A percentile compares a stretch with the other conserved stretches of the same genome.
Conservation (phyloP, 2,797 vertebrate species). For the Halcyon badia region DNA sequence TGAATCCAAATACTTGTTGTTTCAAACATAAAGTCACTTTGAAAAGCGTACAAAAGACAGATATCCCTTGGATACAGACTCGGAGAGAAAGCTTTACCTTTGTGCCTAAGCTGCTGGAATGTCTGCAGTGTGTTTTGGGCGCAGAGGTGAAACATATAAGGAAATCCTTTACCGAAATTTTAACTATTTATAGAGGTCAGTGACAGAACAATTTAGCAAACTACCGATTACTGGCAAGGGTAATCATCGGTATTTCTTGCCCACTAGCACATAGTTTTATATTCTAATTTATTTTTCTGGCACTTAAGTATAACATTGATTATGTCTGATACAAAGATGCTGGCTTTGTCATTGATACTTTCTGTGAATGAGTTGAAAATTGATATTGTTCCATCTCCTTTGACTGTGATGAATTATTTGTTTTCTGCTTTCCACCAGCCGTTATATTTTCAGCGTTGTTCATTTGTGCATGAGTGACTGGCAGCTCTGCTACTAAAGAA, state of each 20-base stretch:
- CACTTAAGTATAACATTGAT: slow-evolving; percentile 3
- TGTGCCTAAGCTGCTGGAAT: neutral
- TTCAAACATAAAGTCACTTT: slow-evolving; percentile 21
- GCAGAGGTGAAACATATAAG: neutral
- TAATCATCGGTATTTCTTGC: slow-evolving; percentile 8
- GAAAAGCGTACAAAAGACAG: neutral
- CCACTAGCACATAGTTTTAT: neutral
- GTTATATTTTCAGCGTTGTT: slow-evolving; percentile 32
- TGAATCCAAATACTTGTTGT: neutral
- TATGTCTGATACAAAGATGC: neutral
- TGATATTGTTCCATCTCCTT: slow-evolving; percentile 16
- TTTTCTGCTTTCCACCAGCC: slow-evolving; percentile 1
- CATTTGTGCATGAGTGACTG: slow-evolving; percentile 65
- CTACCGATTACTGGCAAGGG: neutral
- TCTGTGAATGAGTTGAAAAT: slow-evolving; percentile 21
- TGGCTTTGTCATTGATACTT: neutral
- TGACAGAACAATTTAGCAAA: slow-evolving; percentile 27
- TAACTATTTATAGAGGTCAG: slow-evolving; percentile 24
- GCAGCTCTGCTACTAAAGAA: slow-evolving; percentile 67
- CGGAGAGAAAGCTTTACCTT: neutral
- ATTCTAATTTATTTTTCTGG: slow-evolving; percentile 36
- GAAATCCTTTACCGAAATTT: neutral
- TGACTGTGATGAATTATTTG: slow-evolving; percentile 46
- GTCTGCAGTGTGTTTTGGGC: slow-evolving; percentile 19
- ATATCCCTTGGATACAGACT: neutral